Conservation (phyloP, 2,113 vertebrate species). For the Trinectes maculatus region DNA sequence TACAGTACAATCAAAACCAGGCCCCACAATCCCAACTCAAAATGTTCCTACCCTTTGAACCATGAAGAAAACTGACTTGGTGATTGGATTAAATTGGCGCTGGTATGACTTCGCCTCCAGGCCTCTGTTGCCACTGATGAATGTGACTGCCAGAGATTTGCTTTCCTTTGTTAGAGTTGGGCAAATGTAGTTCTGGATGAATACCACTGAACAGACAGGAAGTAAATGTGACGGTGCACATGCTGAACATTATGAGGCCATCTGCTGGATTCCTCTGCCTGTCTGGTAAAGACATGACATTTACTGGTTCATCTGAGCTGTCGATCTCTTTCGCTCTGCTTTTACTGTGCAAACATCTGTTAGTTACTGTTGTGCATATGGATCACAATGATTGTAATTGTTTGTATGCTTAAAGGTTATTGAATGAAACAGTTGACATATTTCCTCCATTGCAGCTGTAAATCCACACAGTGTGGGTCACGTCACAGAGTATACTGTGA, state of each 20-base stretch:
- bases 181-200: slow-evolving; percentile 23
- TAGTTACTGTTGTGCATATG: slow-evolving; percentile 19
- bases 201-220: slow-evolving; percentile 26
- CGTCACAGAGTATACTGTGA: background rate
- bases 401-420: no score
- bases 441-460: slow-evolving; percentile 6
- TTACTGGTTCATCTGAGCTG: slow-evolving; percentile 69
- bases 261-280: slow-evolving; percentile 55
- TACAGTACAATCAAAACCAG: background rate
- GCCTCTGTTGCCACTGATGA: slow-evolving; percentile 23
- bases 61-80: slow-evolving; percentile 8
- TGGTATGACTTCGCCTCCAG: slow-evolving; percentile 17
- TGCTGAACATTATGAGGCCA: slow-evolving; percentile 54
- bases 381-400: slow-evolving; percentile 25
- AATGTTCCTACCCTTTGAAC: slow-evolving; percentile 1
- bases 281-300: slow-evolving; percentile 59
- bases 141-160: slow-evolving; percentile 27
- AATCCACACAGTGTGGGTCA: slow-evolving; percentile 16
- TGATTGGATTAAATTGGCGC: slow-evolving; percentile 27
- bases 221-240: slow-evolving; percentile 26
- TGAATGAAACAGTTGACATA: background rate
- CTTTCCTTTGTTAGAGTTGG: slow-evolving; percentile 23
- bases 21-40: background rate
- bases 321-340: slow-evolving; percentile 55
- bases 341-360: slow-evolving; percentile 28